Evolutionary conservation across 1,140 invertebrate genomes (phyloP).

Genomic region (Drosophila serrata): DNA sequence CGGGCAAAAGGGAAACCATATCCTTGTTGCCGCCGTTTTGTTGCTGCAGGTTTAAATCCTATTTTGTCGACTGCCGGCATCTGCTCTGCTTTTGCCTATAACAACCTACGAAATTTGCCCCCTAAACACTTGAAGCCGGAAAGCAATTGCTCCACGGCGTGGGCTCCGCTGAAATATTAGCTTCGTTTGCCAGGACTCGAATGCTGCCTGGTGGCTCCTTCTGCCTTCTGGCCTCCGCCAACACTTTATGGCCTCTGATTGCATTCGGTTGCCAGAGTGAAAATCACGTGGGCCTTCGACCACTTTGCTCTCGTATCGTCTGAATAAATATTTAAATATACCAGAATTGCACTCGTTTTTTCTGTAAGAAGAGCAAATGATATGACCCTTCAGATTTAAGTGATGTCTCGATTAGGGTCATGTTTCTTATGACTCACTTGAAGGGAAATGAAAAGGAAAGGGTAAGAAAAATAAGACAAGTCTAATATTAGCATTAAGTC

Average conservation of each 20-base stretch:
- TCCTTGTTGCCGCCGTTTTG: slow-evolving; percentile 19
- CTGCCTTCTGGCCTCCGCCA: slow-evolving; percentile 4
- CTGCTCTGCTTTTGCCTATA: slow-evolving; percentile 46
- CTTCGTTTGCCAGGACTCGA: slow-evolving; percentile 58
- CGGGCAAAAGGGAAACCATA: background rate
- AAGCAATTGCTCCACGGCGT: slow-evolving; percentile 76
- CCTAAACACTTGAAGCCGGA: slow-evolving; percentile 68
- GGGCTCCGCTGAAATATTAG: slow-evolving; percentile 77
- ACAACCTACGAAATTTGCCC: slow-evolving; percentile 44
- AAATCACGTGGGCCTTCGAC: slow-evolving; percentile 35
- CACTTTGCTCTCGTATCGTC: slow-evolving; percentile 50
- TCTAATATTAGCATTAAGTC: background rate
- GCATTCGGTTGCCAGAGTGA: slow-evolving; percentile 42
- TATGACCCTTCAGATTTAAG: slow-evolving; percentile 1
- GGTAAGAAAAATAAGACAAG: background rate
- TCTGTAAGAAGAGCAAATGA: slow-evolving; percentile 18
- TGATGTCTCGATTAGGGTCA: slow-evolving; percentile 12
- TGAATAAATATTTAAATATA: slow-evolving; percentile 75
- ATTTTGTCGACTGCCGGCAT: slow-evolving; percentile 66
- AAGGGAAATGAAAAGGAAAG: background rate
- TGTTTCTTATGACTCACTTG: background rate
- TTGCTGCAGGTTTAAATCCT: slow-evolving; percentile 60
- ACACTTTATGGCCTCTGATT: slow-evolving; percentile 53
- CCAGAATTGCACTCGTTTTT: slow-evolving; percentile 9
- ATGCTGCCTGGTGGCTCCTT: background rate